Evolutionary conservation across 2,797 vertebrate species (phyloP), one percentile per base, ranked within the genome.

Genomic region (Epinephelus malabaricus): DNA sequence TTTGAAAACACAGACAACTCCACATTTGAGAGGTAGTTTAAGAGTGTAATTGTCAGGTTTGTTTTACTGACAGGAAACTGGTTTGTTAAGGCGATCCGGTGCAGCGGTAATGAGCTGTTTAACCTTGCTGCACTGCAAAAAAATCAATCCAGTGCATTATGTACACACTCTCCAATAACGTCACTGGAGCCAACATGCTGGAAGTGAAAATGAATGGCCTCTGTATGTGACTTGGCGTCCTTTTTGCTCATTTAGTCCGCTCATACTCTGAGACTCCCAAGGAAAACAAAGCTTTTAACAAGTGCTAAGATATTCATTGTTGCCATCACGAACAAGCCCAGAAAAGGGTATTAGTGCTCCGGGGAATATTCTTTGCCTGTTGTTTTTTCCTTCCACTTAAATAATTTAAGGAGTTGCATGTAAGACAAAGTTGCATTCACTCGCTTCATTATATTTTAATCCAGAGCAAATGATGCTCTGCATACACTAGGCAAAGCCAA

Each of bases 391-490:
- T 71, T 86, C 73, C 58, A 59, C 80, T 85, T 96, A 87, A 95
- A 95, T 96, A 94, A 96, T 96, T 95, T 79, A 95, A 85, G 78
- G 74, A 86, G 89, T 91, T 87, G 82, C 90, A 88, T 96, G 95
- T 95, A 93, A 94, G 86, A 95, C 94, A 94, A 94, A 93, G 92
- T 93, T 94, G 90, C 91, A 88, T 93, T 93, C 89, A 92, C 93
- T 93, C 69, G 87, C 91, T 93, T 96, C 93, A 94, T 95, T 95
- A 94, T 95, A 92, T 94, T 95, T 96, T 93, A 95, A 94, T 96
- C 75, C 64, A 67, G 78, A 91, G 92, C 90, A 92, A 94, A 91
- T 79, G 82, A 90, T 90, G 86, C 90, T 90, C 73, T 69, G 83
- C 71, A 63, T 88, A 86, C 60, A 82, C 88, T 91, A 81, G 86